Conservation (phyloP, 2,888 invertebrate genomes). For the Dicyrtoma fusca region DNA sequence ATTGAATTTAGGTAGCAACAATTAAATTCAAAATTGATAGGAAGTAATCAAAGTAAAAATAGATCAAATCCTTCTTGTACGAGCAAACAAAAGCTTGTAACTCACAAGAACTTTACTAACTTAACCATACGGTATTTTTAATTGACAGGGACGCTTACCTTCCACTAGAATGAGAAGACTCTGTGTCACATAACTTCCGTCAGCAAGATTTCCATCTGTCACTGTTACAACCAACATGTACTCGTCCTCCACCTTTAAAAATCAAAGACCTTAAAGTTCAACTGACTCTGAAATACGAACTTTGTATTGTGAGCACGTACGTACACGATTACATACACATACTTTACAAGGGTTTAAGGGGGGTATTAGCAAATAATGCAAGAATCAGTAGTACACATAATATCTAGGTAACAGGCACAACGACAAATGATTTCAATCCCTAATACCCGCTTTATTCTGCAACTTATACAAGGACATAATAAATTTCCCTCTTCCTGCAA, state of each 20-base stretch:
- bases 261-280: conserved; percentile 34
- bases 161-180: conserved; percentile 85
- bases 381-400: too few relatives aligned
- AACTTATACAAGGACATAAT: too few relatives aligned
- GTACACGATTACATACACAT: neutral
- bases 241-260: conserved; percentile 76
- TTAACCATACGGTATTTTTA: conserved; percentile 67
- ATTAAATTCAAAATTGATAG: neutral
- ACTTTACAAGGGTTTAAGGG: too few relatives aligned
- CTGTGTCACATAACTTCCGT: conserved; percentile 86
- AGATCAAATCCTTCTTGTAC: neutral
- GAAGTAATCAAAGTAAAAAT: neutral
- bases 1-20: neutral
- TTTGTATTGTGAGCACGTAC: neutral
- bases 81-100: conserved; percentile 62
- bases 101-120: too few relatives aligned
- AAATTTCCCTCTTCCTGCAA: too few relatives aligned
- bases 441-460: too few relatives aligned
- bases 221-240: conserved; percentile 85
- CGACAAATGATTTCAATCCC: too few relatives aligned
- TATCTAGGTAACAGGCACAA: too few relatives aligned
- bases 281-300: neutral
- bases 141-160: conserved; percentile 68
- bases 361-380: too few relatives aligned
- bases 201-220: conserved; percentile 83